A percentile compares a stretch with the other conserved stretches of the same genome.
phyloP scores from a whole-genome alignment of 2,797 vertebrate species.

The Falco concolor region DNA sequence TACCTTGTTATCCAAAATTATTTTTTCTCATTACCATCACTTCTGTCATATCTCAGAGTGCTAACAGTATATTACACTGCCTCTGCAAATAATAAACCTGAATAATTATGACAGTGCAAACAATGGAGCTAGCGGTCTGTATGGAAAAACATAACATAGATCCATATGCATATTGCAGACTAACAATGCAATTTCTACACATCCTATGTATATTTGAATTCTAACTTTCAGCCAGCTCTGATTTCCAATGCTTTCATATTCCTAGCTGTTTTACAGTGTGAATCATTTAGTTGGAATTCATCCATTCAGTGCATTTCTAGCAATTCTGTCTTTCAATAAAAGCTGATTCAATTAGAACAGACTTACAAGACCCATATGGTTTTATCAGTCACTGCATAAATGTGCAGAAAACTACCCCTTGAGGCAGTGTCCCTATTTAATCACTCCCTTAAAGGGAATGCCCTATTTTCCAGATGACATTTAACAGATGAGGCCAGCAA shows the following conservation, averaged over 20 bases:
- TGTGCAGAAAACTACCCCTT: constrained; percentile 49
- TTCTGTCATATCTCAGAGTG: background rate
- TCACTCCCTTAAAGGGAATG: constrained; percentile 58
- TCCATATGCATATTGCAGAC: background rate
- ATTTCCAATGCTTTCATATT: constrained; percentile 10
- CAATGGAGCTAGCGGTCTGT: background rate
- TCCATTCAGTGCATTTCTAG: constrained; percentile 53
- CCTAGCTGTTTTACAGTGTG: background rate
- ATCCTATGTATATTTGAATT: background rate
- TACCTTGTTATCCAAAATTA: background rate
- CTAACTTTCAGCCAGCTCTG: background rate
- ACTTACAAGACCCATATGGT: constrained; percentile 57
- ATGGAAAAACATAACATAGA: background rate
- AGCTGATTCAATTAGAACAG: constrained; percentile 57
- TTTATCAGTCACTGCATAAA: constrained; percentile 59
- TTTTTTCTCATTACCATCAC: constrained; percentile 1
- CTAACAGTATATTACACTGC: background rate
- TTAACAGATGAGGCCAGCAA: constrained; percentile 55
- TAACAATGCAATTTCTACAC: background rate
- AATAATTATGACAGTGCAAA: background rate
- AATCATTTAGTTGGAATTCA: constrained; percentile 55
- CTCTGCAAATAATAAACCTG: background rate
- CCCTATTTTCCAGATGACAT: constrained; percentile 61
- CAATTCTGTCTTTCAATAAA: constrained; percentile 46
- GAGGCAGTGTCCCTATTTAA: constrained; percentile 55